A percentile compares a stretch with the other conserved stretches of the same genome.
Conservation (phyloP, 2,113 vertebrate species). For the Lota lota region DNA sequence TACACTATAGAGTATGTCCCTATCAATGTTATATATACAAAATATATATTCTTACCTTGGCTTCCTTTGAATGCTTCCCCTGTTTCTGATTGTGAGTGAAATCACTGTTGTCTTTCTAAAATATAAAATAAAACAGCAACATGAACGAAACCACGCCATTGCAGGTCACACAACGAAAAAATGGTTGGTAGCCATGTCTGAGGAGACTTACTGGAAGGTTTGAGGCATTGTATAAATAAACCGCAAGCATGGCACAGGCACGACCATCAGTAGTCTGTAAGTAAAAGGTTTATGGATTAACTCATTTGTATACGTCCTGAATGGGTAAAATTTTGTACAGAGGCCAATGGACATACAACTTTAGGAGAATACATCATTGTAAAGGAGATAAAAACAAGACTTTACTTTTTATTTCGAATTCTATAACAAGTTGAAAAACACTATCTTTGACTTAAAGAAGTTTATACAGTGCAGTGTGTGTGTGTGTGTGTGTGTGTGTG, state of each 20-base stretch:
- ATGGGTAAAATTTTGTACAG: neutral
- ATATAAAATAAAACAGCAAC: slow-evolving; percentile 5
- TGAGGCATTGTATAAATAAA: slow-evolving; percentile 88
- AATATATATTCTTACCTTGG: slow-evolving; percentile 71
- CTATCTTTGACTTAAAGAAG: too few species aligned
- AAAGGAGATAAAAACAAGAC: neutral
- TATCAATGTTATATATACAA: neutral
- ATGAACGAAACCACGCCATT: neutral
- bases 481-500: neutral
- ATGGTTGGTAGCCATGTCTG: too few species aligned
- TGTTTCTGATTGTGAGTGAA: slow-evolving; percentile 81
- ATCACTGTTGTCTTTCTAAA: slow-evolving; percentile 86
- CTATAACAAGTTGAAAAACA: too few species aligned
- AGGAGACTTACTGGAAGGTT: slow-evolving; percentile 85
- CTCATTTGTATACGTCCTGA: neutral
- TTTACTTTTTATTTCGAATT: too few species aligned
- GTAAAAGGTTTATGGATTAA: neutral
- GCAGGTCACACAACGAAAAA: too few species aligned
- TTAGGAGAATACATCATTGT: neutral
- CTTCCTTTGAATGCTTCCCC: slow-evolving; percentile 72
- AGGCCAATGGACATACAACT: too few species aligned
- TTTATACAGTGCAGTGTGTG: neutral
- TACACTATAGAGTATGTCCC: neutral
- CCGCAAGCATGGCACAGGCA: slow-evolving; percentile 85
- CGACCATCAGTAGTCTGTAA: slow-evolving; percentile 73